Evolutionary conservation across 2,113 vertebrate species (phyloP).

Genomic region (Tachuris rubrigastra): DNA sequence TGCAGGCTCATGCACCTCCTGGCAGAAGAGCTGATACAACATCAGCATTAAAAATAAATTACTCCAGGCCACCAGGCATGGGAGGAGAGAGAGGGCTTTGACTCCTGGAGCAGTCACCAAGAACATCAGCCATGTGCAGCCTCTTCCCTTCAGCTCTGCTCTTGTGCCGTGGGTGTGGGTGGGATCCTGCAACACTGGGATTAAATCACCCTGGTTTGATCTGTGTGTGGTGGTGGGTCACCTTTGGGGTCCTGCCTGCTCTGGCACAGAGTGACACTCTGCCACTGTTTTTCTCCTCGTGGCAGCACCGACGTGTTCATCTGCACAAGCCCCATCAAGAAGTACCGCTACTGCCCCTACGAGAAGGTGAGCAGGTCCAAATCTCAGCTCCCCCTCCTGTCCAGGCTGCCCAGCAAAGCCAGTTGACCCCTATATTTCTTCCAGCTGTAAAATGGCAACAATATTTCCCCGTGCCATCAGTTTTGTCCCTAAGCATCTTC

Average conservation of each 20-base stretch:
- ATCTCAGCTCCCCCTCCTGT: background rate
- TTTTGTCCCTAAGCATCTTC: background rate
- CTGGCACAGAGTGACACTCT: background rate
- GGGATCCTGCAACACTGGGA: background rate
- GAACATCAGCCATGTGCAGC: background rate
- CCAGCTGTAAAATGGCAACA: background rate
- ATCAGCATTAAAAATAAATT: background rate
- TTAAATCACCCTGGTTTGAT: background rate
- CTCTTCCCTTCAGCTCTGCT: background rate
- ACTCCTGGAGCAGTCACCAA: background rate
- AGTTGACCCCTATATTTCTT: background rate
- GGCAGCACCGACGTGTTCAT: slow-evolving; percentile 94
- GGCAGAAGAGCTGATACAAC: background rate
- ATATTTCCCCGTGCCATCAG: background rate
- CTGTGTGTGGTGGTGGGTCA: background rate
- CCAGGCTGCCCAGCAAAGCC: fast-evolving
- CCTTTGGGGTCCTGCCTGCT: background rate
- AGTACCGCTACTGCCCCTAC: slow-evolving; percentile 86
- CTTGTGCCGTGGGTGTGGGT: background rate
- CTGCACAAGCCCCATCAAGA: slow-evolving; percentile 93
- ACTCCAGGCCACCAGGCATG: background rate
- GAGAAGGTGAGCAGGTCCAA: slow-evolving; percentile 85
- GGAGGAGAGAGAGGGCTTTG: background rate
- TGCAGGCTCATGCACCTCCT: background rate
- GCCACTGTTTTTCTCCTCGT: background rate